Evolutionary conservation across 1,140 invertebrate species (phyloP), one percentile per base, ranked within the genome.

Genomic region (Sycophila sp.): DNA sequence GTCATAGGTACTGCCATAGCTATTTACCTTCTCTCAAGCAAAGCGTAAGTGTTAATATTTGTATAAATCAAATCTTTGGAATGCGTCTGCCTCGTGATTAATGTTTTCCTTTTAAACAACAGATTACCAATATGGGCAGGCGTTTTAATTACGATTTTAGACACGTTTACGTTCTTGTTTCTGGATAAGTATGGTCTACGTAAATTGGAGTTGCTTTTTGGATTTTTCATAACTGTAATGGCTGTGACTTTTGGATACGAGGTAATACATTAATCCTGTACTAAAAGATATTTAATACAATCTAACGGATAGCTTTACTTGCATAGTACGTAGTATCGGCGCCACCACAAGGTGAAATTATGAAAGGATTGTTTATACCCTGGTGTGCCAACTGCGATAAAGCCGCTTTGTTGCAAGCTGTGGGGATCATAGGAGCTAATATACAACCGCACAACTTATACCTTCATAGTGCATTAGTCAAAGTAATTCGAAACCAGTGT

Each of bases 401-500:
- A 1, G 78, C 88, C 64, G 91, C 91, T 26, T 80, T 97, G 26
- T 80, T 95, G 2, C 94, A 95, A 83, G 94, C 93, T 47, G 94
- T 97, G 2, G 95, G 94, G 15, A 92, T 96, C 47, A 90, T 97
- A 45, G 96, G 96, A 13, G 95, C 96, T 63, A 93, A 97, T 40
- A 96, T 98, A 66, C 97, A 97, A 94, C 96, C 96, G 1, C 96
- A 98, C 79, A 98, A 98, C 87, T 88, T 98, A 15, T 98, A 97
- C 81, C 88, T 98, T 8, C 95, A 97, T 82, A 96, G 94, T 55
- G 95, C 95, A 56, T 85, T 97, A 47, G 96, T 97, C n/a, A 47
- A 47, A 22, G 42, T 47, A 22, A n/a, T n/a, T n/a, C n/a, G n/a
- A n/a, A n/a, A n/a, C n/a, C n/a, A n/a, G n/a, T n/a, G n/a, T n/a